These are phyloP conservation scores for Nomada ruficornis DNA, from an alignment of 2,888 invertebrate species.

Conservation along the genomic window DNA sequence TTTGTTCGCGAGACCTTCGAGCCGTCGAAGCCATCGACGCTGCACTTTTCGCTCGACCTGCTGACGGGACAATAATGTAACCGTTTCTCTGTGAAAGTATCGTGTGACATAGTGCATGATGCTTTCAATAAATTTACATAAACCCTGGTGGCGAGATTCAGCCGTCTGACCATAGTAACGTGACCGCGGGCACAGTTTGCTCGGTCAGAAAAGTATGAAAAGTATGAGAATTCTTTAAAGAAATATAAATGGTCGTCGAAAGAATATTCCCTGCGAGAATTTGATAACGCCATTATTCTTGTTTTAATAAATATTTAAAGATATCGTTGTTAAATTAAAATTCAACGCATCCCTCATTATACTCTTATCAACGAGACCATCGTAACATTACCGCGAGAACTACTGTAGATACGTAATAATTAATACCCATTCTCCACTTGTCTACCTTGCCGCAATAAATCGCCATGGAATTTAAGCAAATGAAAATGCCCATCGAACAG, in stretches of 20 bases:
- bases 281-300: too few relatives aligned
- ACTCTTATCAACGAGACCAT: slow-evolving; percentile 1
- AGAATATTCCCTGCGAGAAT: too few relatives aligned
- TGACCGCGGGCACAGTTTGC: background rate
- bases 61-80: slow-evolving; percentile 36
- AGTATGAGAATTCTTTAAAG: too few relatives aligned
- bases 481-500: slow-evolving; percentile 4
- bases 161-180: background rate
- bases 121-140: slow-evolving; percentile 41
- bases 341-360: background rate
- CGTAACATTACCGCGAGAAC: background rate
- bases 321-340: background rate
- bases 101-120: slow-evolving; percentile 13
- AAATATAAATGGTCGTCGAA: too few relatives aligned
- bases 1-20: background rate
- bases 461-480: slow-evolving; percentile 2
- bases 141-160: slow-evolving; percentile 3
- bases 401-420: too few relatives aligned
- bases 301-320: background rate
- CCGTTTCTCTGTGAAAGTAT: slow-evolving; percentile 19
- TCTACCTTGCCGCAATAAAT: background rate
- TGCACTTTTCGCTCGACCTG: background rate
- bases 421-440: background rate
- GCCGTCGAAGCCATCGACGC: background rate
- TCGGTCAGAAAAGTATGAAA: too few relatives aligned